A percentile compares a stretch with the other conserved stretches of the same genome.
Evolutionary conservation across 2,113 vertebrate species (phyloP).

Genomic region (Odobenus rosmarus): DNA sequence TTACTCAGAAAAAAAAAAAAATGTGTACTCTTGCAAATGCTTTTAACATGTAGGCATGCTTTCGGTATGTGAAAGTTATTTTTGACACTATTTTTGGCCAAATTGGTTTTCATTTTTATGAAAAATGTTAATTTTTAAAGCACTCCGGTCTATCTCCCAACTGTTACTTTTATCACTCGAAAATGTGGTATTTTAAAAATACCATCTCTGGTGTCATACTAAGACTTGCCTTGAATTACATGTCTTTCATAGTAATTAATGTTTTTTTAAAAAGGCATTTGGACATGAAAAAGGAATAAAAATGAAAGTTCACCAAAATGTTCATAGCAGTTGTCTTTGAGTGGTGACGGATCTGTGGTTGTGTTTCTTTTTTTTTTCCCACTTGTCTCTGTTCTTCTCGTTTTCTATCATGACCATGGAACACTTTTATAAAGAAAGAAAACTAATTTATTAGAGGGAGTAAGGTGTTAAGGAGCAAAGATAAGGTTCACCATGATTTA

Average conservation of each 20-base stretch:
- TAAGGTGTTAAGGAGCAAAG: neutral
- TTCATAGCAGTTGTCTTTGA: conserved; percentile 1
- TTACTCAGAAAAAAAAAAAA: conserved; percentile 22
- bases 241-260: conserved; percentile 74
- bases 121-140: conserved; percentile 80
- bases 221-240: conserved; percentile 63
- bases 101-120: conserved; percentile 80
- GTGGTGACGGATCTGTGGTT: neutral
- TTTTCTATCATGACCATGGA: conserved; percentile 10
- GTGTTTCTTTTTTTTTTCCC: neutral
- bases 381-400: neutral
- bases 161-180: conserved; percentile 80
- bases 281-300: conserved; percentile 53
- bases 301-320: conserved; percentile 49
- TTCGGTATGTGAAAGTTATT: conserved; percentile 74
- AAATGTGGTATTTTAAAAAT: conserved; percentile 81
- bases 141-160: conserved; percentile 74
- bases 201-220: conserved; percentile 69
- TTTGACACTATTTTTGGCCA: conserved; percentile 77
- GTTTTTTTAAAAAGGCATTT: conserved; percentile 42
- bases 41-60: conserved; percentile 70
- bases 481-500: neutral
- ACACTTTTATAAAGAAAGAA: neutral
- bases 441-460: neutral
- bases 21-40: conserved; percentile 54